Base-by-base conservation (phyloP, 2,113 vertebrate species). In the Barbus barbus region DNA sequence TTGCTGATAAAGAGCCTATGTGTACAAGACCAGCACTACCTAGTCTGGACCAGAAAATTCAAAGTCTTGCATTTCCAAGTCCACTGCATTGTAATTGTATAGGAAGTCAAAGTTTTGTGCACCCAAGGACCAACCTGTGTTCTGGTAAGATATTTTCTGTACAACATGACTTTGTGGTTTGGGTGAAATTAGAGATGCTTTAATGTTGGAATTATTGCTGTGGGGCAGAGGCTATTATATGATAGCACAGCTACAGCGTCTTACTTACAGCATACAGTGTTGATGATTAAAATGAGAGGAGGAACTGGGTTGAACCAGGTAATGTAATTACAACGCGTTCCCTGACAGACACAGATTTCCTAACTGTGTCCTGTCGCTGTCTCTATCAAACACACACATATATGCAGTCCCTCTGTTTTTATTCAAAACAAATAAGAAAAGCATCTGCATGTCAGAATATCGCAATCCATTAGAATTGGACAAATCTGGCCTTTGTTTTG, bases 241-340 rank as follows among this genome's bases (percentile, higher is more conserved):
- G 16, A 48, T 13, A 76, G 24, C 4, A 9, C 28, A 82, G 24
- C 77, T 84, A 28, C 69, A 82, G 24, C 46, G 33, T 44, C 46
- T 83, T 85, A 83, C 56, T 79, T 85, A 87, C 63, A 85, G 77
- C 36, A 6, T 18, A 71, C 3, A 28, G 28, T 51, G 48, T 44
- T 72, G 26, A 28, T 76, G 46, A 53, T 51, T 80, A 81, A 69
- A 77, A 83, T 77, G 46, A 76, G 85, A 71, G 18, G 16, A 81
- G 77, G 60, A 61, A 75, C 69, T 67, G 41, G 82, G 72, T n/a
- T 69, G 76, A 60, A 81, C 31, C 28, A 78, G 36, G 60, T 11
- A 51, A 44, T 89, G 73, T 84, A 78, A 85, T 85, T 85, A 85
- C 56, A 76, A 5, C 58, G 33, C 36, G 36, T 22, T 69, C 22